Evolutionary conservation across 1,140 invertebrate genomes (phyloP), one percentile per base, ranked within the genome.

Genomic region (Drosophila parvula): DNA sequence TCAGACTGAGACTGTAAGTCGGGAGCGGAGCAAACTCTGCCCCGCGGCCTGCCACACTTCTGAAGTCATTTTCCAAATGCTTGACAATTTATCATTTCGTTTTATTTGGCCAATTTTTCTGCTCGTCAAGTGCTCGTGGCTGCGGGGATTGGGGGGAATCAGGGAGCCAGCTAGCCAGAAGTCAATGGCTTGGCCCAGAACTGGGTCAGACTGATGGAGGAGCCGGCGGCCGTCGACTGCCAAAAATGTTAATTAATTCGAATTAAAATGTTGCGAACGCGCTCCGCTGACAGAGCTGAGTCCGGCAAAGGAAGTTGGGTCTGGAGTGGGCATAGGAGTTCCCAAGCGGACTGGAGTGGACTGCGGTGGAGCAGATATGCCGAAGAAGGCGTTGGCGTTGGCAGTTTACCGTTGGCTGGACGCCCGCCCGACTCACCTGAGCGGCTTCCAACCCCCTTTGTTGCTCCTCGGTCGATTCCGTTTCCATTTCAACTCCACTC

Each of bases 161-260:
- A 44, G 28, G 45, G 14, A 30, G 28, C 34, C 41, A 74, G 47
- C 22, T 47, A 47, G 45, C 45, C 45, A 47, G 22, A 84, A 80
- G 81, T 84, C 81, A 84, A 84, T 84, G 57, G 61, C 64, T 55
- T 45, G 60, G 62, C 55, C 43, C 53, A 48, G 10, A 86, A 73
- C 43, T 79, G 51, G 82, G 78, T 63, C 82, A 82, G 44, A 73
- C 44, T 58, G 62, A 75, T 70, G 47, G 78, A 57, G 55, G 10
- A 76, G 50, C 69, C 71, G 45, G 28, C 73, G 73, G 70, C 59
- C 70, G 53, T 40, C 32, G 70, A 57, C 34, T 71, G 73, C 48
- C 71, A 64, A 55, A 67, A 68, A 76, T 86, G 85, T 86, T 86
- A 86, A 86, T 86, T 81, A 86, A 86, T 86, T 86, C 81, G 70